phyloP scores from a whole-genome alignment of 2,797 vertebrate species.

The Urosaurus nigricauda region DNA sequence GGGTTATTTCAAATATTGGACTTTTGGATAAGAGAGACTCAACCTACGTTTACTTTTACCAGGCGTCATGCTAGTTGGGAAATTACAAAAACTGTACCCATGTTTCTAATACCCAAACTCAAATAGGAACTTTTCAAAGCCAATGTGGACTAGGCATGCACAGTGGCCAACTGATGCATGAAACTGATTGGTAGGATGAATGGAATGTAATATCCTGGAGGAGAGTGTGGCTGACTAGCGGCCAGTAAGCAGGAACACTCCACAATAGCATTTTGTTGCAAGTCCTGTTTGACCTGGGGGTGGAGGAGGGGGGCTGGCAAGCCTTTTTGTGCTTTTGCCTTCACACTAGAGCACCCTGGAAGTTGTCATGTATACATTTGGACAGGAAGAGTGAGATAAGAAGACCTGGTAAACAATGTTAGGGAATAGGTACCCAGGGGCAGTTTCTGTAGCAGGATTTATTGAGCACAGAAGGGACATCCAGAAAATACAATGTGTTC shows the following conservation, averaged over 20 bases:
- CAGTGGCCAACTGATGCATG: background rate
- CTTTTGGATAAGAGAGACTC: too few relatives aligned
- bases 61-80: too few relatives aligned
- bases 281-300: too few relatives aligned
- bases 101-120: too few relatives aligned
- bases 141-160: background rate
- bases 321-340: background rate
- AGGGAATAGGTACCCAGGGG: too few relatives aligned
- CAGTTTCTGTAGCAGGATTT: background rate
- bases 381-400: background rate
- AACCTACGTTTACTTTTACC: background rate
- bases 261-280: background rate
- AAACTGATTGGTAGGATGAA: background rate
- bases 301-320: too few relatives aligned
- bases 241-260: background rate
- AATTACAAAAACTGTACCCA: too few relatives aligned
- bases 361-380: background rate
- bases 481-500: background rate
- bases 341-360: background rate
- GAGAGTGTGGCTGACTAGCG: background rate
- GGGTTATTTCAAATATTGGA: too few relatives aligned
- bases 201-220: background rate
- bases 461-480: background rate
- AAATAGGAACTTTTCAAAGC: background rate
- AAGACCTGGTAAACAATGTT: background rate